Base-by-base conservation (phyloP, 2,888 invertebrate species). In the Agrochola litura region DNA sequence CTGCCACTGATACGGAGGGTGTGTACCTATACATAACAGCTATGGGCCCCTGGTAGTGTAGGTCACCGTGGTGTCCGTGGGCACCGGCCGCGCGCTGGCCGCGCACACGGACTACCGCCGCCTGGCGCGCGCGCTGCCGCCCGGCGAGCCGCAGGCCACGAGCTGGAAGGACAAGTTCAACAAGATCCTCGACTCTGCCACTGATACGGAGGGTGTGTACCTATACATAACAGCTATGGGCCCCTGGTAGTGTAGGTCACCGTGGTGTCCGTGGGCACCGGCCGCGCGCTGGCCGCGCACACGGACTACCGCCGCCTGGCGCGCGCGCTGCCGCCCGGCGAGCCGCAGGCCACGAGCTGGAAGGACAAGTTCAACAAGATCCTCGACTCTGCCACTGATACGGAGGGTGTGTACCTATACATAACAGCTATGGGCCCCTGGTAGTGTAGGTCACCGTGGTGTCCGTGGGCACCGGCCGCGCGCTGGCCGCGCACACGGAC, bases 1-100 rank as follows among this genome's bases (percentile, higher is more conserved):
- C 98, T 84, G 99, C 99, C 10, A 98, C 98, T 0, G 98, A 99
- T 91, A 99, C 98, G 16, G 98, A 99, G 97, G 98, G 98, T 72
- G 0, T 0, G 71, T 49, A 14, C 41, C 12, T 2, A 30, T 30
- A n/a, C n/a, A n/a, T n/a, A n/a, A 30, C 60, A 4, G 37, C 19
- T 30, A 9, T 61, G 61, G 6, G 2, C 30, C 19, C 60, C 30
- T 5, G 60, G 60, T 61, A 30, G 30, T 60, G 86, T 89, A 91
- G 30, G 95, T 92, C 41, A 98, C 98, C 89, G 97, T 99, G 0
- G 97, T 99, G 65, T 99, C 99, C 0, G 97, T 99, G 72, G 99
- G 99, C 58, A 99, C 98, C 6, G 98, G 98, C 43, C 96, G 97
- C 80, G 97, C 97, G 2, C 90, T 93, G 3, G 91, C 90, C 79